Base-by-base conservation (phyloP, 2,113 vertebrate genomes). In the Corapipo altera region DNA sequence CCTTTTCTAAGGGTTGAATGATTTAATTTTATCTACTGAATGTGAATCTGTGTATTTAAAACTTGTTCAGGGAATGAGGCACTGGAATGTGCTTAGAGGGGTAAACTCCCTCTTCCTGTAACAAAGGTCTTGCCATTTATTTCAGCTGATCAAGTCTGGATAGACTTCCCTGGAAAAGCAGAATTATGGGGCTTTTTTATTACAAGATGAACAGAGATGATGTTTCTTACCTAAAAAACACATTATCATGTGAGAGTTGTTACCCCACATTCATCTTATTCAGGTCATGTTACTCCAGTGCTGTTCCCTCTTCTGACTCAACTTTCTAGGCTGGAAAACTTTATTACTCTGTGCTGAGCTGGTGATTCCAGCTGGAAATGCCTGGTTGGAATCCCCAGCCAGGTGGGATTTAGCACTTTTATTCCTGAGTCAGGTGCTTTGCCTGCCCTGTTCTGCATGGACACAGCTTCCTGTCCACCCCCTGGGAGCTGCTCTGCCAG, bases 181-280 rank as follows among this genome's bases (percentile, higher is more conserved):
- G 59, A 73, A 39, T 6, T 11, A 9, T 26, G 32, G 35, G 32
- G 26, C 54, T 51, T 88, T 65, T 28, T 48, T 46, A 1, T 54
- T 6, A 8, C 12, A 28, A 17, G 1, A 62, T 5, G 39, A 26
- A 5, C 0, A 32, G 39, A n/a, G 11, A 9, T 41, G 20, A 1
- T 91, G 44, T 21, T 81, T 49, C 35, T 82, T n/a, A 33, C 8
- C 35, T 33, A 48, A 23, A 71, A 71, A 12, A 21, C 27, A 7
- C 27, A 46, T 7, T 43, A 18, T 18, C 12, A 32, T 44, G 22
- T 66, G 23, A 6, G 61, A 49, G 18, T 55, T 61, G 10, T 11
- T 77, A 46, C 66, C 26, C 24, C 24, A 12, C 21, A 14, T n/a
- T 62, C 59, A 27, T 69, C 46, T 54, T 11, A 5, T 22, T 67